Conservation (phyloP, 2,888 invertebrate genomes). For the Norana najaformis region DNA sequence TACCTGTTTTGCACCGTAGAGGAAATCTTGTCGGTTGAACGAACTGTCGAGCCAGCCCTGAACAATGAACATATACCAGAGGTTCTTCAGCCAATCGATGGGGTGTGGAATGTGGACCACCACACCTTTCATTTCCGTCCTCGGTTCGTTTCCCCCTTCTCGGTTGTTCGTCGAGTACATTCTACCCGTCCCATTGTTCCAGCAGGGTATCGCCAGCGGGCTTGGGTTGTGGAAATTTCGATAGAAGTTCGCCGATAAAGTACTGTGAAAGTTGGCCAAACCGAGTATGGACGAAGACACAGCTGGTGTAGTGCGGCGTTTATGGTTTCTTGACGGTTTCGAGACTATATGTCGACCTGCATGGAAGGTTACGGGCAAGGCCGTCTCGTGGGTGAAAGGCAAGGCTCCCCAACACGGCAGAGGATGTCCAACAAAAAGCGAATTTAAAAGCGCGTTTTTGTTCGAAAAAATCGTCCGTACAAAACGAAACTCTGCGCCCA, state of each 20-base stretch:
- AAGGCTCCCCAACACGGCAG: neutral
- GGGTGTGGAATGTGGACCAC: constrained; percentile 27
- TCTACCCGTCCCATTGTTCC: neutral
- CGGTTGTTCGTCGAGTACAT: constrained; percentile 22
- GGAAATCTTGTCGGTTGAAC: constrained; percentile 24
- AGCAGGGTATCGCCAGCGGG: neutral
- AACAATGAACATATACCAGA: constrained; percentile 20
- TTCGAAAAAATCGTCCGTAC: neutral
- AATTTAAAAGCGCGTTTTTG: neutral
- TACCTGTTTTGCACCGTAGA: constrained; percentile 28
- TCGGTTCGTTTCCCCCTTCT: neutral
- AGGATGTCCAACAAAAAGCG: neutral
- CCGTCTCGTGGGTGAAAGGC: neutral
- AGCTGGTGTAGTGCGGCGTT: neutral
- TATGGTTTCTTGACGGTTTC: neutral
- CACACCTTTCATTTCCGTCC: constrained; percentile 25
- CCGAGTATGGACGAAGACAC: neutral
- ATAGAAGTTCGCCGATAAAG: neutral
- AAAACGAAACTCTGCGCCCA: neutral
- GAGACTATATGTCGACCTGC: neutral
- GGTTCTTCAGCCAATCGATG: constrained; percentile 26
- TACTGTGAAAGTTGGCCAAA: neutral
- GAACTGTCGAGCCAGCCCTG: constrained; percentile 22
- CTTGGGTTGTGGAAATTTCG: neutral
- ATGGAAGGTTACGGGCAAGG: neutral